phyloP scores from a whole-genome alignment of 2,113 vertebrate species.

The Microtus ochrogaster region DNA sequence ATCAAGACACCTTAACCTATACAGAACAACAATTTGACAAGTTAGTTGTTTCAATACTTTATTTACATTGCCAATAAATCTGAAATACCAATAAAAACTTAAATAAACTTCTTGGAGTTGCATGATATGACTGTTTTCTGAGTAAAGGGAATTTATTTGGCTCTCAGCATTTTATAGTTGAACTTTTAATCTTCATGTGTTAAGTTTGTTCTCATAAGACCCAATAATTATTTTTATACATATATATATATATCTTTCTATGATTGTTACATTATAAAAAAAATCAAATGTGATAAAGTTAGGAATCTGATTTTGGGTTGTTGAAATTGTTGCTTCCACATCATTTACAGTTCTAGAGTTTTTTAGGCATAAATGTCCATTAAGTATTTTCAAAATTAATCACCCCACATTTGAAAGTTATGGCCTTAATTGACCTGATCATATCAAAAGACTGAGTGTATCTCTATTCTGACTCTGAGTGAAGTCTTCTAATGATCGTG shows the following conservation, averaged over 20 bases:
- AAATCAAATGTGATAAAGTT: background rate
- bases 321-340: background rate
- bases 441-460: background rate
- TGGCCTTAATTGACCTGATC: background rate
- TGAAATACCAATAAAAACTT: slow-evolving; percentile 42
- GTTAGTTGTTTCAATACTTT: background rate
- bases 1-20: background rate
- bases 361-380: background rate
- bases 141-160: background rate
- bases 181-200: background rate
- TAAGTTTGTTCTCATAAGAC: background rate
- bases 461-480: background rate
- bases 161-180: background rate
- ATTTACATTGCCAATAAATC: background rate
- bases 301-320: background rate
- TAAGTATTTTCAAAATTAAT: background rate
- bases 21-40: background rate
- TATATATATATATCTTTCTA: background rate
- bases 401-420: background rate
- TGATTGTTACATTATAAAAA: background rate
- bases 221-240: background rate
- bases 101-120: background rate
- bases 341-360: background rate
- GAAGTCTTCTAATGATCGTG: background rate
- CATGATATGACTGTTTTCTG: background rate